These are phyloP conservation scores for Conistra vaccinii DNA, from an alignment of 2,888 invertebrate genomes.

Conservation along the genomic window DNA sequence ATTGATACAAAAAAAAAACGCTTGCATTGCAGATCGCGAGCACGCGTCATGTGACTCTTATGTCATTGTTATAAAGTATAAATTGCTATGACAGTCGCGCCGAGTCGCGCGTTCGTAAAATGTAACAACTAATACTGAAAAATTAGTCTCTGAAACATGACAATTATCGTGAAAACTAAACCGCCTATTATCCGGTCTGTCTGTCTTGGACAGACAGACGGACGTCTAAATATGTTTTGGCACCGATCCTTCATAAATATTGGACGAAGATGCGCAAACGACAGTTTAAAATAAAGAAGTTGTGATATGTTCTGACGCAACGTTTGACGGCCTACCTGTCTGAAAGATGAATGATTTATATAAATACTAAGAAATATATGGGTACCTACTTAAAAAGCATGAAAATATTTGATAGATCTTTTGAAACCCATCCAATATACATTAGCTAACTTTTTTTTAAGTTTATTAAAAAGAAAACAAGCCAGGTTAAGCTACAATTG, in stretches of 20 bases:
- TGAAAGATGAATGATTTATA: neutral
- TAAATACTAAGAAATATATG: constrained; percentile 8
- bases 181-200: constrained; percentile 38
- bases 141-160: constrained; percentile 25
- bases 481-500: too few relatives aligned
- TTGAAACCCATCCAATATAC: too few relatives aligned
- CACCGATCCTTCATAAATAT: constrained; percentile 46
- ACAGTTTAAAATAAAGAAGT: constrained; percentile 45
- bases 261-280: constrained; percentile 26
- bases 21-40: neutral
- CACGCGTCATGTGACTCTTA: neutral
- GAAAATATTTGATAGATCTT: too few relatives aligned
- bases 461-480: too few relatives aligned
- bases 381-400: neutral
- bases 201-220: constrained; percentile 23
- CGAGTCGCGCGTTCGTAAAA: neutral
- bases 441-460: neutral
- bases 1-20: neutral
- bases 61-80: neutral
- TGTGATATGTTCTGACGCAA: constrained; percentile 6
- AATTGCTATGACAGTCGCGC: neutral
- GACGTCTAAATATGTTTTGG: constrained; percentile 58
- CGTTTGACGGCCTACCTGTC: constrained; percentile 2
- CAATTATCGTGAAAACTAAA: constrained; percentile 34
- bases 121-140: constrained; percentile 5